Percentiles rank a stretch among this genome's conserved stretches.
Conservation (phyloP, 2,888 invertebrate species). For the Uropetala carovei region DNA sequence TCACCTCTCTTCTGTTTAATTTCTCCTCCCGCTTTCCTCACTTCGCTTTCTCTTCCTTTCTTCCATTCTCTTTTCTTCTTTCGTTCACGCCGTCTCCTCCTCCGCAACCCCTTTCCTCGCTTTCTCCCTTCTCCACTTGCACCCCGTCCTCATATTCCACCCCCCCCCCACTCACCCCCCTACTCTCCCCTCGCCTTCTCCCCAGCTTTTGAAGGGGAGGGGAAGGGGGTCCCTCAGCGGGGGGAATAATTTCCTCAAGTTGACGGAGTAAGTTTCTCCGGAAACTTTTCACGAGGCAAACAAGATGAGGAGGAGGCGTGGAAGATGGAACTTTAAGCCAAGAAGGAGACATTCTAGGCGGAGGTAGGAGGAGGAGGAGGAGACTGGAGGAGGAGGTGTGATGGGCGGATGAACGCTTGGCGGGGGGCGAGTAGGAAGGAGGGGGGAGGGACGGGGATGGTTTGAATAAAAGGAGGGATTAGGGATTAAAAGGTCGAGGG, state of each 20-base stretch:
- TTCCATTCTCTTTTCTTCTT: neutral
- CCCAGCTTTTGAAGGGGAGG: too few relatives aligned
- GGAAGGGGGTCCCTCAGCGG: neutral
- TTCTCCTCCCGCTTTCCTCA: too few relatives aligned
- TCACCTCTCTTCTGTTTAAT: neutral
- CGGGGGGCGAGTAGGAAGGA: neutral
- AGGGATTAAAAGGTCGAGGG: neutral
- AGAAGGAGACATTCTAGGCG: neutral
- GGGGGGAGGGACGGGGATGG: neutral
- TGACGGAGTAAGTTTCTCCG: constrained; percentile 31
- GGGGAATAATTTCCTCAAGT: constrained; percentile 35
- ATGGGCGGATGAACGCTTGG: neutral
- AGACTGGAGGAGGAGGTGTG: too few relatives aligned
- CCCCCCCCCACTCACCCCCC: too few relatives aligned
- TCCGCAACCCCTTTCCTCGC: too few relatives aligned
- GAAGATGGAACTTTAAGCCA: constrained; percentile 11
- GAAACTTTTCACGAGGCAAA: constrained; percentile 28
- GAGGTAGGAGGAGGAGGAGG: neutral
- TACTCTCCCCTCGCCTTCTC: neutral
- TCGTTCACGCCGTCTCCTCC: neutral
- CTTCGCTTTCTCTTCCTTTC: neutral
- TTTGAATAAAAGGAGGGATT: constrained; percentile 3
- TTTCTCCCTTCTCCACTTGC: too few relatives aligned
- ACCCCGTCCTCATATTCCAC: too few relatives aligned
- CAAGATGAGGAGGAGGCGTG: constrained; percentile 20